Base-by-base conservation (phyloP, 2,797 vertebrate genomes). In the Notolepis coatsorum region DNA sequence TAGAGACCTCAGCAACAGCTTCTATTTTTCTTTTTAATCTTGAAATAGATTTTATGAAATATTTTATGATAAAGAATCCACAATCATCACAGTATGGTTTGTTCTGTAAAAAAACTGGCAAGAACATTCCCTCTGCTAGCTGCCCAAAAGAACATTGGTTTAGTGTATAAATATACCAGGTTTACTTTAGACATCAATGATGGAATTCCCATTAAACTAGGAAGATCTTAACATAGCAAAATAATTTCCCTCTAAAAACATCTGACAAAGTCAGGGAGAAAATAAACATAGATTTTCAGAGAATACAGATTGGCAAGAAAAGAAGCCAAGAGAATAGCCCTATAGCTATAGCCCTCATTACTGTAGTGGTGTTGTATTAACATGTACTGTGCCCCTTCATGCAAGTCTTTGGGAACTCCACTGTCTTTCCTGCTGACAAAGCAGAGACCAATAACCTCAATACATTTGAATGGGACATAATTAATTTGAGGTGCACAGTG, bases 111-210 rank as follows among this genome's bases (percentile, higher is more conserved):
- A 50, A 41, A 27, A 51, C 27, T 58, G 39, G n/a, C n/a, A n/a
- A 27, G n/a, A 48, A 15, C 37, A 64, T 46, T 54, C 20, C 48
- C 43, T 58, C 41, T 15, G 56, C 35, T 39, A 70, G 68, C 53
- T 68, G 73, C 61, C 53, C 17, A 13, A 45, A 31, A 73, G 3
- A 65, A 63, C 50, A 37, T 24, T 39, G 49, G 2, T 51, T 37
- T 47, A 13, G 7, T 41, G 7, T 25, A 20, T 57, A 67, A 65
- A 42, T 46, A 30, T 45, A 24, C 21, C 24, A 66, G 27, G 54
- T 59, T 47, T 58, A 23, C 15, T 60, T 60, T 1, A 48, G 61
- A 63, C 47, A 28, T 46, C 15, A 68, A 55, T 55, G n/a, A 63
- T 51, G 21, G 28, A 24, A 21, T 41, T 43, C 24, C 25, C 21